These are phyloP conservation scores for Adelges cooleyi DNA, from an alignment of 1,140 invertebrate genomes.

Conservation along the genomic window DNA sequence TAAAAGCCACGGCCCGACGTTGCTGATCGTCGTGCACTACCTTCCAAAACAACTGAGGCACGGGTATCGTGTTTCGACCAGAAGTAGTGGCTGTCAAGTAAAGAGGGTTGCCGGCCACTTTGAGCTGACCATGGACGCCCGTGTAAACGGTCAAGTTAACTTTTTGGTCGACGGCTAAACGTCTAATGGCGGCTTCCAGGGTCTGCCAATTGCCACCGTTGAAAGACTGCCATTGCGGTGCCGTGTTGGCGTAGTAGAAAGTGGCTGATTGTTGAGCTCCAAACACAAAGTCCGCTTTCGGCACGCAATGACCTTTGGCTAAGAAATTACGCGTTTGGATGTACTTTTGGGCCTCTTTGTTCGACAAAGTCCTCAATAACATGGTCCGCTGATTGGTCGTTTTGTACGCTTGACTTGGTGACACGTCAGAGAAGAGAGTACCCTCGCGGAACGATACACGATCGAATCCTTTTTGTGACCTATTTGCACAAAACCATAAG, in stretches of 20 bases:
- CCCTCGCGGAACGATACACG: conserved; percentile 6
- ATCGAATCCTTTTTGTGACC: conserved; percentile 10
- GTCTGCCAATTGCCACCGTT: conserved; percentile 46
- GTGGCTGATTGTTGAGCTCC: conserved; percentile 38
- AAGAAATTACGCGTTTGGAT: conserved; percentile 23
- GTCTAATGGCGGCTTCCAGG: conserved; percentile 30
- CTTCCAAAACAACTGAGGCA: conserved; percentile 33
- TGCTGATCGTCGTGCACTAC: conserved; percentile 23
- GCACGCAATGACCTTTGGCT: conserved; percentile 39
- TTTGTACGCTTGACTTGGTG: background rate
- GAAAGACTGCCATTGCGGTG: conserved; percentile 47
- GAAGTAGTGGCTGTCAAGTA: conserved; percentile 16
- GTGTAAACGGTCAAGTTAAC: conserved; percentile 6
- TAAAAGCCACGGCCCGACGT: conserved; percentile 30
- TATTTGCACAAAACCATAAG: too few species aligned
- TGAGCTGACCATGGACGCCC: background rate
- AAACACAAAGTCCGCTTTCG: conserved; percentile 42
- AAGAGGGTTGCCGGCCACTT: background rate
- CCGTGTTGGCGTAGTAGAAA: conserved; percentile 45
- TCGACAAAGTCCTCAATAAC: background rate
- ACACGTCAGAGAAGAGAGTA: background rate
- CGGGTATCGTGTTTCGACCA: conserved; percentile 28
- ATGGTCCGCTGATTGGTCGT: background rate
- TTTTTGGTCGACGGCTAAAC: conserved; percentile 17
- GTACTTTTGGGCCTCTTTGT: background rate